These are phyloP conservation scores for Uropsilus gracilis DNA, from an alignment of 2,113 vertebrate genomes.

Conservation along the genomic window DNA sequence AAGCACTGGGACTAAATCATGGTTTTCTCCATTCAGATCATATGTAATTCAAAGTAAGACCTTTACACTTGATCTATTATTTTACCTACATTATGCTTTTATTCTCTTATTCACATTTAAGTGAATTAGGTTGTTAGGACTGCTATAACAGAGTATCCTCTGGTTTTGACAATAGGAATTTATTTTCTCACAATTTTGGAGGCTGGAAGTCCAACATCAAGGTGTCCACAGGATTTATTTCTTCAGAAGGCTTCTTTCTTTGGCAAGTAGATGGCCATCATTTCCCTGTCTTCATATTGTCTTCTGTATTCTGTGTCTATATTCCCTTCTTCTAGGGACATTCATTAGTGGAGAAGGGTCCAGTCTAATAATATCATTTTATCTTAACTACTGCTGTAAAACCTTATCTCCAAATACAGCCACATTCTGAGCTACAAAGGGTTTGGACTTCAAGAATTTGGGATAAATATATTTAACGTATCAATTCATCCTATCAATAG, in stretches of 20 bases:
- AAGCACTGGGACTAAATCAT: not conserved
- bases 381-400: not conserved
- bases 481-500: not conserved
- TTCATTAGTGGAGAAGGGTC: not conserved
- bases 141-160: not conserved
- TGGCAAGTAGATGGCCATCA: not conserved
- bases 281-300: not conserved
- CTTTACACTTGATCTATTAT: not conserved
- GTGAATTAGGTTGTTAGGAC: not conserved
- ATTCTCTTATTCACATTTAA: not conserved
- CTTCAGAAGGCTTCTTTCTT: not conserved
- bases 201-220: not conserved
- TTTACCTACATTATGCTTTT: not conserved
- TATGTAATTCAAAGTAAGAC: not conserved
- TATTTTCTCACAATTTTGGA: not conserved
- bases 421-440: not conserved
- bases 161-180: not conserved
- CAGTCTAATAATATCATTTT: not conserved
- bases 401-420: constrained; percentile 5
- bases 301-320: not conserved
- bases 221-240: not conserved
- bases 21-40: not conserved
- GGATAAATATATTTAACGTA: not conserved
- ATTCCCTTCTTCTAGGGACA: not conserved
- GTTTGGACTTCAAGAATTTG: not conserved